phyloP scores from a whole-genome alignment of 2,888 invertebrate species.

The Pasiphila rectangulata region DNA sequence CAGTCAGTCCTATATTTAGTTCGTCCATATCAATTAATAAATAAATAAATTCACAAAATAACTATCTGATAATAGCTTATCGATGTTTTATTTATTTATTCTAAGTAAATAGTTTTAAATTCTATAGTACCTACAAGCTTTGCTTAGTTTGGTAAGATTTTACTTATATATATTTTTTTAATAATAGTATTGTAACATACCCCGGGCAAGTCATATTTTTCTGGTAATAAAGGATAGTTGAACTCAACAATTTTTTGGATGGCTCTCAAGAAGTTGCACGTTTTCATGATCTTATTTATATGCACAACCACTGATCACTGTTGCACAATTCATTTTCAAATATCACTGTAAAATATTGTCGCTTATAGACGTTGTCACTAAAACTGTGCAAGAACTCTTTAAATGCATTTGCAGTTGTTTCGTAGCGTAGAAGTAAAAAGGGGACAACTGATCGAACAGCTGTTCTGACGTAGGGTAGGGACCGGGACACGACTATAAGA shows the following conservation, averaged over 20 bases:
- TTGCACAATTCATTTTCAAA: conserved; percentile 34
- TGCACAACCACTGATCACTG: conserved; percentile 43
- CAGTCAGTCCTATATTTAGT: too few relatives aligned
- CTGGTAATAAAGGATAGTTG: conserved; percentile 45
- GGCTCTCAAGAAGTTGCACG: conserved; percentile 37
- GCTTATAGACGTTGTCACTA: conserved; percentile 26
- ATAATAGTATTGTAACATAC: conserved; percentile 31
- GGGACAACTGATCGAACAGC: conserved; percentile 36
- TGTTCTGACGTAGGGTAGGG: conserved; percentile 31
- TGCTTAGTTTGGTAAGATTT: too few relatives aligned
- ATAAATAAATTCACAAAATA: too few relatives aligned
- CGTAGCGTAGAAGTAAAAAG: conserved; percentile 25
- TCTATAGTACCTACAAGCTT: too few relatives aligned
- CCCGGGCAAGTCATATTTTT: conserved; percentile 39
- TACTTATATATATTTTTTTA: too few relatives aligned
- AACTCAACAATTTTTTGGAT: conserved; percentile 47
- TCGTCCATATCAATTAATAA: too few relatives aligned
- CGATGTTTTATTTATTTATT: too few relatives aligned
- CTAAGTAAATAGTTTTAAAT: too few relatives aligned
- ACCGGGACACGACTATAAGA: conserved; percentile 10
- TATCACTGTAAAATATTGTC: conserved; percentile 24
- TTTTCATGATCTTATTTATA: conserved; percentile 47
- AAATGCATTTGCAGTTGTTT: conserved; percentile 37
- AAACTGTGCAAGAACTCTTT: conserved; percentile 33
- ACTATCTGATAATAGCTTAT: too few relatives aligned